These are phyloP conservation scores for Euschistus heros DNA, from an alignment of 1,140 invertebrate genomes.

Conservation along the genomic window DNA sequence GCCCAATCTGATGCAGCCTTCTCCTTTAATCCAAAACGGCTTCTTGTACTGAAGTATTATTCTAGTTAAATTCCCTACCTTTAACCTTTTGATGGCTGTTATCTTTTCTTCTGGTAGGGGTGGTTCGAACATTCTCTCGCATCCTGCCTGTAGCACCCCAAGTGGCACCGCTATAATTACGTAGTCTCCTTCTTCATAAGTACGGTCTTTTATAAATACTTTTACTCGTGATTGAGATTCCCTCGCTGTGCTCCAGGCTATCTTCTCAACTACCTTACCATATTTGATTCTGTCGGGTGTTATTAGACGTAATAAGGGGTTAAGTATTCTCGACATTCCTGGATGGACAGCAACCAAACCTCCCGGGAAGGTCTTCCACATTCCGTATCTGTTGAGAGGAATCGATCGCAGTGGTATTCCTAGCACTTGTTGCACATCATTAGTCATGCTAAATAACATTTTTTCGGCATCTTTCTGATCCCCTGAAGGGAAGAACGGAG, in stretches of 20 bases:
- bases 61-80: conserved; percentile 58
- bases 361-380: conserved; percentile 43
- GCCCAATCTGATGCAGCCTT: conserved; percentile 41
- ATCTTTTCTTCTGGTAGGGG: conserved; percentile 59
- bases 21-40: conserved; percentile 58
- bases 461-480: background rate
- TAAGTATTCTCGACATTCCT: conserved; percentile 50
- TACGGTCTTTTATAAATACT: conserved; percentile 39
- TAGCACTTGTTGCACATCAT: background rate
- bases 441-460: background rate
- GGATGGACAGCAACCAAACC: conserved; percentile 50
- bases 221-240: conserved; percentile 32
- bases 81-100: conserved; percentile 59
- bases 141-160: conserved; percentile 69
- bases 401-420: conserved; percentile 27
- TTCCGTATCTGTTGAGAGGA: conserved; percentile 33
- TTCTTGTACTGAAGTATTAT: conserved; percentile 70
- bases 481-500: background rate
- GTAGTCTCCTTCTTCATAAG: conserved; percentile 60
- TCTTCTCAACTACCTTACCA: conserved; percentile 48
- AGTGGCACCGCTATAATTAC: conserved; percentile 72
- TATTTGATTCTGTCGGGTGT: conserved; percentile 45
- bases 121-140: conserved; percentile 62
- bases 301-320: conserved; percentile 47
- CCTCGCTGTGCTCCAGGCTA: conserved; percentile 43